Percentiles rank a stretch among this genome's conserved stretches.
Evolutionary conservation across 2,113 vertebrate species (phyloP).

Genomic region (Triplophysa dalaica): DNA sequence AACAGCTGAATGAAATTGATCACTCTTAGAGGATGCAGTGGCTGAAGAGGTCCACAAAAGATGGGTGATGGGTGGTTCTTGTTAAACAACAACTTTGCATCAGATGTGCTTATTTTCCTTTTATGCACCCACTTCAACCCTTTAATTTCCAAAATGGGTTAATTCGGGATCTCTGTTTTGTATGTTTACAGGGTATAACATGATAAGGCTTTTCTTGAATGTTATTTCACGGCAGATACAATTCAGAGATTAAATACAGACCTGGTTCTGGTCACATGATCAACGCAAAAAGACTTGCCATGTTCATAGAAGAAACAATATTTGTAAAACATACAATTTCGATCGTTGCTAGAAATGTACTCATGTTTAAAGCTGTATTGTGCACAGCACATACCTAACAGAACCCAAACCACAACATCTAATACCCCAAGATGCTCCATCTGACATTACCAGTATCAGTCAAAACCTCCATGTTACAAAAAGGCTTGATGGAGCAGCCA

Average conservation of each 20-base stretch:
- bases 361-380: not conserved
- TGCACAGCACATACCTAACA: not conserved
- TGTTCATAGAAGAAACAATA: not conserved
- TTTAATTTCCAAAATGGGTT: slow-evolving; percentile 26
- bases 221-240: not conserved
- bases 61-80: slow-evolving; percentile 45
- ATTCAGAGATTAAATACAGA: not conserved
- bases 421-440: slow-evolving; percentile 23
- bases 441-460: slow-evolving; percentile 27
- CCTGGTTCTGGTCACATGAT: not conserved
- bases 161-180: slow-evolving; percentile 9
- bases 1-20: slow-evolving; percentile 8
- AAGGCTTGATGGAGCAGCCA: slow-evolving; percentile 44
- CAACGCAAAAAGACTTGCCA: slow-evolving; percentile 7
- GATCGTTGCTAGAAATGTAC: not conserved
- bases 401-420: slow-evolving; percentile 17
- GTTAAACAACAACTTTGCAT: slow-evolving; percentile 31
- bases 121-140: slow-evolving; percentile 46
- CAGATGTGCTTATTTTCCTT: slow-evolving; percentile 42
- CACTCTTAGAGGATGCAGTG: slow-evolving; percentile 2
- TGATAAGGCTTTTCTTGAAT: slow-evolving; percentile 7
- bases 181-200: slow-evolving; percentile 46
- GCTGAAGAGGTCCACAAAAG: slow-evolving; percentile 41
- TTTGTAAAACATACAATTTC: not conserved
- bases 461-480: slow-evolving; percentile 27